Base-by-base conservation (phyloP, 2,113 vertebrate genomes). In the Coracopsis vasa region DNA sequence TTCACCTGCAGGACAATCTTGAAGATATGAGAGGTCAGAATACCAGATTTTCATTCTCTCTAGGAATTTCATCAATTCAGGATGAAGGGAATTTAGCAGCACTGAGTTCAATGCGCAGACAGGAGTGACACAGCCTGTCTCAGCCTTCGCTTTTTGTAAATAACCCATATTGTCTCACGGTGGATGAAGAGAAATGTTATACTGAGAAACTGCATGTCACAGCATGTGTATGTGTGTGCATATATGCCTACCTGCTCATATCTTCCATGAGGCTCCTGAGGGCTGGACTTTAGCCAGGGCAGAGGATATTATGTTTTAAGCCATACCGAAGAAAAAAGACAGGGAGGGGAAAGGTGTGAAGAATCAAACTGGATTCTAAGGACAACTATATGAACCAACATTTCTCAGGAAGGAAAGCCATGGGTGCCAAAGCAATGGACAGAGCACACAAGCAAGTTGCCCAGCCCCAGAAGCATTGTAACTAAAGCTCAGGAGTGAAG, bases 171-270 rank as follows among this genome's bases (percentile, higher is more conserved):
- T 47, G 56, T 73, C 25, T 53, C 31, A 42, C 5, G 19, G 27
- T 10, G 61, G 24, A n/a, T 23, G 27, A 66, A 74, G 54, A 62
- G 12, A 47, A 61, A 39, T 24, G 20, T 31, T 70, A 11, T n/a
- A 25, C 45, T 62, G 50, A 64, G 41, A 58, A 72, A 13, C 11
- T 14, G 13, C 12, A 2, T 8, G 51, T 58, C 71, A 58, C 42
- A 17, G 44, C 19, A 15, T 4, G 3, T 21, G 9, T 1, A 1
- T 15, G 5, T 8, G 14, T 41, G 35, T 7, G 10, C 2, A 4
- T 54, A 42, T 72, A 12, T 72, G 80, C 28, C 33, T 44, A 8
- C 31, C 29, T 50, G 6, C 19, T 86, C 42, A 7, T 14, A 11
- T 11, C 29, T 73, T 64, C 29, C 74, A 71, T 1, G 0, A 35